These are phyloP conservation scores for Spodoptera frugiperda DNA, from an alignment of 1,140 invertebrate species.

Conservation along the genomic window DNA sequence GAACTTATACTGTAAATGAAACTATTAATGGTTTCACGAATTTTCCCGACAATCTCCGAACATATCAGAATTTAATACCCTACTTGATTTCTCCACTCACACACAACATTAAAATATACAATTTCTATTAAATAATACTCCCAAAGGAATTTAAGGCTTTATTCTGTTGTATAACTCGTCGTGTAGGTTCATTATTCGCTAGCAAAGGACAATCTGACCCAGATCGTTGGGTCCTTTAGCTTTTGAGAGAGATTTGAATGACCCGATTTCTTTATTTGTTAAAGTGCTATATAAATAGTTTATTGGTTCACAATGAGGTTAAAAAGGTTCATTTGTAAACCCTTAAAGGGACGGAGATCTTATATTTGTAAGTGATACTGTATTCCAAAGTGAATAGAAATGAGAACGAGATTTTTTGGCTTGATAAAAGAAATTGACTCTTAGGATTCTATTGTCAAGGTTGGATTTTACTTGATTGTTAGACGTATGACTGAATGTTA, in stretches of 20 bases:
- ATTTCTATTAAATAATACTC: constrained; percentile 41
- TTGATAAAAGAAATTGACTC: too few species aligned
- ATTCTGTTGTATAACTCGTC: constrained; percentile 35
- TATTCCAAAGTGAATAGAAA: not conserved
- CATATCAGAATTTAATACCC: not conserved
- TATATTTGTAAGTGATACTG: constrained; percentile 7
- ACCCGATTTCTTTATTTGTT: constrained; percentile 38
- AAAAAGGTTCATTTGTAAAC: constrained; percentile 6
- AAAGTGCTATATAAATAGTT: constrained; percentile 44
- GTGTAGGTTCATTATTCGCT: constrained; percentile 37
- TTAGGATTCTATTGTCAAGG: too few species aligned
- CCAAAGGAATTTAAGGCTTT: constrained; percentile 14
- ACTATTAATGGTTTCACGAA: not conserved
- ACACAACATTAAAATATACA: constrained; percentile 46
- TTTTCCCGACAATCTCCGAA: not conserved
- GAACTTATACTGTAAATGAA: too few species aligned
- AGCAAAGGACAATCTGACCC: constrained; percentile 39
- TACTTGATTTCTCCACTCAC: not conserved
- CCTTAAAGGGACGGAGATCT: constrained; percentile 1
- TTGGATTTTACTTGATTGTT: too few species aligned
- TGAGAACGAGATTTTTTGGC: too few species aligned
- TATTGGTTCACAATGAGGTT: constrained; percentile 2
- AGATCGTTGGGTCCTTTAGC: constrained; percentile 38
- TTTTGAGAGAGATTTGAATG: constrained; percentile 29
- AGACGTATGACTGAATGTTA: too few species aligned